phyloP scores from a whole-genome alignment of 2,888 invertebrate genomes.

The Drosophila austrosaltans region DNA sequence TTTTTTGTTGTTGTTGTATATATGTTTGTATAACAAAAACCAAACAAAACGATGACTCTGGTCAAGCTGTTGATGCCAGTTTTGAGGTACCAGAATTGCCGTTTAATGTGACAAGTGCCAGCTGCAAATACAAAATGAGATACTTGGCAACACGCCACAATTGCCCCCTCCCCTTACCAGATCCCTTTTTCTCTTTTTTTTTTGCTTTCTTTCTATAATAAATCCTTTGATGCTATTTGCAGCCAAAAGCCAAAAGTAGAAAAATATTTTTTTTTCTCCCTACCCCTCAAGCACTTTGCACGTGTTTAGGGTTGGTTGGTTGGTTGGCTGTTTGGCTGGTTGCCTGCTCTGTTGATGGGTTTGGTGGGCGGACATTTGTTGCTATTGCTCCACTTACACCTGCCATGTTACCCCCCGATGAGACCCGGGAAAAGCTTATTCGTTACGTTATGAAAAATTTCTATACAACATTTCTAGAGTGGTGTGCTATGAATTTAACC shows the following conservation, averaged over 20 bases:
- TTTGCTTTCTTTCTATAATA: conserved; percentile 52
- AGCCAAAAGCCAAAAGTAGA: conserved; percentile 70
- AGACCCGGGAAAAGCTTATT: conserved; percentile 48
- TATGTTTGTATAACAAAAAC: too few relatives aligned
- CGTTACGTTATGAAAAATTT: conserved; percentile 64
- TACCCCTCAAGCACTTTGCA: background rate
- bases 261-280: conserved; percentile 49
- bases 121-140: conserved; percentile 43
- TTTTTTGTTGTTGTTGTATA: background rate
- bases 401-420: conserved; percentile 29
- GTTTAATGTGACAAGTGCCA: conserved; percentile 22
- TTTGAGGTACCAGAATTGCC: conserved; percentile 8
- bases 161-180: conserved; percentile 16
- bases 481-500: conserved; percentile 29
- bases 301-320: conserved; percentile 6
- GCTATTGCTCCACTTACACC: conserved; percentile 35
- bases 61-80: conserved; percentile 1
- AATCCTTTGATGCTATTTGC: conserved; percentile 77
- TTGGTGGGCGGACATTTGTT: conserved; percentile 27
- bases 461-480: conserved; percentile 51
- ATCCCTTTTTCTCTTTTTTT: background rate
- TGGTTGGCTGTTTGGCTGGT: background rate
- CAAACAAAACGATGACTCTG: conserved; percentile 23
- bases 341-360: conserved; percentile 27
- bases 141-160: conserved; percentile 31